Evolutionary conservation across 2,797 vertebrate genomes (phyloP).

Genomic region (Phrynocephalus forsythii): DNA sequence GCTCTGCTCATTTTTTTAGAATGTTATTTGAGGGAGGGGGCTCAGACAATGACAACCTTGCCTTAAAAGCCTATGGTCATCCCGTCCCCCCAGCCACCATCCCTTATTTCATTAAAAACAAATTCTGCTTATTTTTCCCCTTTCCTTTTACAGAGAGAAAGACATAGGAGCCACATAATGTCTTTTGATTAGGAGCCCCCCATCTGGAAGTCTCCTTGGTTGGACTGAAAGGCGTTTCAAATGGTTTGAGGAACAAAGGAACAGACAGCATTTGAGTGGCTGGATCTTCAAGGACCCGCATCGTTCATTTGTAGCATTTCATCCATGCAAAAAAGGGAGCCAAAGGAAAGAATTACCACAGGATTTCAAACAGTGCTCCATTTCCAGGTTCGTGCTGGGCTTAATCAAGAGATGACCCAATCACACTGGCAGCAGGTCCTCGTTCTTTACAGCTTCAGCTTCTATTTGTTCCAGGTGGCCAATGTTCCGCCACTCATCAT

Average conservation of each 20-base stretch:
- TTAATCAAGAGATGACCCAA: slow-evolving; percentile 33
- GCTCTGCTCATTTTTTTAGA: too few relatives aligned
- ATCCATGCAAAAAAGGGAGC: accelerated
- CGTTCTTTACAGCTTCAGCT: slow-evolving; percentile 48
- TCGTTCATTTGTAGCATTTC: background rate
- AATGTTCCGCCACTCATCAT: slow-evolving; percentile 29
- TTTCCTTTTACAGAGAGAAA: background rate
- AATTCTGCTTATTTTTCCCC: background rate
- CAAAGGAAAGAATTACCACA: background rate
- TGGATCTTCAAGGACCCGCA: background rate
- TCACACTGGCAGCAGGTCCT: slow-evolving; percentile 23
- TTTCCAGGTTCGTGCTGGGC: slow-evolving; percentile 39
- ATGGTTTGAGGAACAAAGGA: background rate
- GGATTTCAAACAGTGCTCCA: background rate
- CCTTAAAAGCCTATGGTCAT: too few relatives aligned
- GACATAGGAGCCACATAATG: background rate
- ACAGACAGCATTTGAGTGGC: background rate
- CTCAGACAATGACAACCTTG: too few relatives aligned
- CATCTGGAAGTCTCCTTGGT: background rate
- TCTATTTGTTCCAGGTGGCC: slow-evolving; percentile 59
- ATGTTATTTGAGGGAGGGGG: too few relatives aligned
- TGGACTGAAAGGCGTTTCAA: background rate
- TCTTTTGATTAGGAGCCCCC: background rate
- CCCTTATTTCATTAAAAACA: too few relatives aligned
- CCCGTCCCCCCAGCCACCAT: too few relatives aligned